Base-by-base conservation (phyloP, 2,888 invertebrate genomes). In the Pocota personata region DNA sequence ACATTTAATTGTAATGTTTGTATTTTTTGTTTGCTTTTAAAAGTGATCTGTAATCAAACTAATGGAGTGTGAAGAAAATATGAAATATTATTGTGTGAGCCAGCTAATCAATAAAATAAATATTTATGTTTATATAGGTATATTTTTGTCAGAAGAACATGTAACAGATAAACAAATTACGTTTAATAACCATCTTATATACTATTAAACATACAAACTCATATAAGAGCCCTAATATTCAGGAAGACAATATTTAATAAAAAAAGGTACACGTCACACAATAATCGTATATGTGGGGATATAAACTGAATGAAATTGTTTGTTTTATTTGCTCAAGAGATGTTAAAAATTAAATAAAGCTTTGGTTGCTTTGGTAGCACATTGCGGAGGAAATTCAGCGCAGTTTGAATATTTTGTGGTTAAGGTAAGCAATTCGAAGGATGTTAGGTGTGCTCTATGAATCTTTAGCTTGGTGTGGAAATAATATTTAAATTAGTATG, bases 201-300 rank as follows among this genome's bases (percentile, higher is more conserved):
- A 79, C 52, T 71, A 79, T 30, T 50, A 64, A 71, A 48, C 57
- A 50, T 75, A 46, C 57, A 57, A 79, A 79, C 62, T 73, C 37
- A 50, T 83, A 55, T 83, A 50, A 69, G 48, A 84, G 62, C 46
- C 79, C 69, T 80, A 80, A 75, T 84, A 80, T 71, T 75, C 79
- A 79, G 79, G 71, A 80, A 80, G 80, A 84, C 84, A 80, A 84
- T 84, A 84, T 84, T 69, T 71, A 78, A 72, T 78, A 69, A 66
- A 72, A 50, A 32, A 66, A 67, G 73, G 35, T 60, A 69, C 69
- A 69, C n/a, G 27, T 50, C 43, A 37, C 66, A 66, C 46, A 69
- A 52, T 58, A 52, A 46, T 37, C 48, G 55, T 73, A 55, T 48
- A 19, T 58, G 57, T 62, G 69, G 14, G 62, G 57, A 76, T 35